Percentiles rank a stretch among this genome's conserved stretches.
Conservation (phyloP, 2,113 vertebrate genomes). For the Brachionichthys hirsutus region DNA sequence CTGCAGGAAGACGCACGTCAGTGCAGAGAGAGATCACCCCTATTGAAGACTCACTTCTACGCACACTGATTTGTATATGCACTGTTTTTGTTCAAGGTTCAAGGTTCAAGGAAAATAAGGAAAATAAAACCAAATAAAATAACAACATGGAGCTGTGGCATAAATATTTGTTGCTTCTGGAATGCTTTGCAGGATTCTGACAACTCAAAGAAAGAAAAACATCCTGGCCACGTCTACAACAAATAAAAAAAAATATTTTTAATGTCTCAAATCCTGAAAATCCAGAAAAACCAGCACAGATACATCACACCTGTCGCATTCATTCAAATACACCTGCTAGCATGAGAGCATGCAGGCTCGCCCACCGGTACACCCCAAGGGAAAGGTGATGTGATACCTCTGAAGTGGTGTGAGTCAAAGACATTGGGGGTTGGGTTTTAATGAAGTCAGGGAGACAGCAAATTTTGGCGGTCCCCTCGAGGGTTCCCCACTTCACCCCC, state of each 20-base stretch:
- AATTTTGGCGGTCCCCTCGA: constrained; percentile 63
- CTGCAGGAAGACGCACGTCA: constrained; percentile 44
- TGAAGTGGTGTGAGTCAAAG: constrained; percentile 42
- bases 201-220: constrained; percentile 10
- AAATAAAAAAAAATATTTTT: too few species aligned
- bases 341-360: constrained; percentile 34
- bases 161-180: constrained; percentile 54
- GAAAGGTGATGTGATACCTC: constrained; percentile 65
- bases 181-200: constrained; percentile 18
- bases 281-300: neutral
- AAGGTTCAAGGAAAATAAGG: too few species aligned
- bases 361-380: constrained; percentile 39
- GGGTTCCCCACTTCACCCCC: constrained; percentile 14
- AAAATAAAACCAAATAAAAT: constrained; percentile 32
- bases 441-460: constrained; percentile 28
- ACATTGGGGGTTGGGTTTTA: constrained; percentile 37
- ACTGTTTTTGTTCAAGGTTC: constrained; percentile 14
- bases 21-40: constrained; percentile 51
- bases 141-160: constrained; percentile 39
- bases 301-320: constrained; percentile 59
- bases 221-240: too few species aligned
- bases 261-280: neutral
- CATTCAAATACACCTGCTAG: constrained; percentile 68
- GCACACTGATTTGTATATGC: constrained; percentile 48
- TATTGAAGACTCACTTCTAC: constrained; percentile 43